Evolutionary conservation across 2,888 invertebrate genomes (phyloP).

Genomic region (Eupithecia tripunctaria): DNA sequence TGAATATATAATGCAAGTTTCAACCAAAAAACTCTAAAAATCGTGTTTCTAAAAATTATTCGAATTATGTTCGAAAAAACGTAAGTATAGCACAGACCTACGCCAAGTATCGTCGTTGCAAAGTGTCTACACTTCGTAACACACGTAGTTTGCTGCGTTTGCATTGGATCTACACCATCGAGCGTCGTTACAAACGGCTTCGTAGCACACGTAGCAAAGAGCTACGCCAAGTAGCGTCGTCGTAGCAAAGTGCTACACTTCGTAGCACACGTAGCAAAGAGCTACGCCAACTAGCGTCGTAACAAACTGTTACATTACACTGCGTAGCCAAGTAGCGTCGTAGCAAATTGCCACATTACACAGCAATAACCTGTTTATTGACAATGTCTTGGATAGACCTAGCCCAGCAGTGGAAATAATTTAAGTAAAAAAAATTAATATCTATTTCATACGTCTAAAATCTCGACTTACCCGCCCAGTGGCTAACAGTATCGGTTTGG

Average conservation of each 20-base stretch:
- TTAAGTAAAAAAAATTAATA: not conserved
- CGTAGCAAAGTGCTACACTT: too few relatives aligned
- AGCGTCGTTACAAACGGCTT: not conserved
- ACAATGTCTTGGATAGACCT: not conserved
- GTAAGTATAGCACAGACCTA: not conserved
- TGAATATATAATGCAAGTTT: not conserved
- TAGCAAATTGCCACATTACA: not conserved
- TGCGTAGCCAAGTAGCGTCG: not conserved
- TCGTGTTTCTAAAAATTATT: not conserved
- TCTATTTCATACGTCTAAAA: not conserved
- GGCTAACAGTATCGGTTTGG: slow-evolving; percentile 92
- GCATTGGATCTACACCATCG: not conserved
- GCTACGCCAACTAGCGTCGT: not conserved
- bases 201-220: not conserved
- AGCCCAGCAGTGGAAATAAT: not conserved
- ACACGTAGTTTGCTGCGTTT: too few relatives aligned
- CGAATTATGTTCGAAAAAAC: not conserved
- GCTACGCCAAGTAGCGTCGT: not conserved
- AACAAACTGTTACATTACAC: not conserved
- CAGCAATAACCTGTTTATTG: not conserved
- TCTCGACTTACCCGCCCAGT: slow-evolving; percentile 87
- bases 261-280: not conserved
- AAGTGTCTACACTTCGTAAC: not conserved
- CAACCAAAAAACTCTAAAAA: not conserved
- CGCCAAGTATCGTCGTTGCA: not conserved